Evolutionary conservation across 2,888 invertebrate genomes (phyloP).

Genomic region (Incurvaria masculella): DNA sequence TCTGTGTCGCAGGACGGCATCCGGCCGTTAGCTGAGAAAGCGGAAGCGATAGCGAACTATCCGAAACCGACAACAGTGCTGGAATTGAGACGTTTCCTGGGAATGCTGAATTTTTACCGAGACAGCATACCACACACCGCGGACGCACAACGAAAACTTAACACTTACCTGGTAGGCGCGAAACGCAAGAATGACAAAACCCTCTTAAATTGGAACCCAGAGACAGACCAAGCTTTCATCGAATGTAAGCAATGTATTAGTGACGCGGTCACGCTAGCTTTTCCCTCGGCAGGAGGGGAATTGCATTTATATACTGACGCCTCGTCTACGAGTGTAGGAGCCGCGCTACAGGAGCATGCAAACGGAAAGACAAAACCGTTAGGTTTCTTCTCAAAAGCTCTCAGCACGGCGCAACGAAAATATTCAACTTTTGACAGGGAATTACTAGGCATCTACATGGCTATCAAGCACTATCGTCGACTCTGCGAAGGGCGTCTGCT

Average conservation of each 20-base stretch:
- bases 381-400: neutral
- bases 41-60: slow-evolving; percentile 6
- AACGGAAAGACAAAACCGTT: slow-evolving; percentile 5
- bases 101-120: slow-evolving; percentile 12
- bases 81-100: slow-evolving; percentile 10
- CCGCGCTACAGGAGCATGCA: slow-evolving; percentile 7
- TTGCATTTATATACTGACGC: slow-evolving; percentile 10
- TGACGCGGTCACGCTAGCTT: slow-evolving; percentile 1
- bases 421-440: neutral
- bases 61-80: slow-evolving; percentile 6
- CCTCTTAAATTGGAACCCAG: slow-evolving; percentile 6
- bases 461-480: neutral
- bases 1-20: slow-evolving; percentile 2
- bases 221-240: slow-evolving; percentile 4
- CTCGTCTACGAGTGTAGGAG: slow-evolving; percentile 6
- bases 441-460: neutral
- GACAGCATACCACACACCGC: slow-evolving; percentile 5
- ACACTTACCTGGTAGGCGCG: slow-evolving; percentile 6
- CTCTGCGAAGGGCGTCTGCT: neutral
- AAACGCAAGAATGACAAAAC: slow-evolving; percentile 11
- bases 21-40: slow-evolving; percentile 6
- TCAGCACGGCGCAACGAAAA: neutral
- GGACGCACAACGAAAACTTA: slow-evolving; percentile 2
- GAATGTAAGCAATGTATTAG: slow-evolving; percentile 4
- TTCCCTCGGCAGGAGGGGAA: neutral